phyloP scores from a whole-genome alignment of 2,888 invertebrate genomes.

The Pecten maximus region DNA sequence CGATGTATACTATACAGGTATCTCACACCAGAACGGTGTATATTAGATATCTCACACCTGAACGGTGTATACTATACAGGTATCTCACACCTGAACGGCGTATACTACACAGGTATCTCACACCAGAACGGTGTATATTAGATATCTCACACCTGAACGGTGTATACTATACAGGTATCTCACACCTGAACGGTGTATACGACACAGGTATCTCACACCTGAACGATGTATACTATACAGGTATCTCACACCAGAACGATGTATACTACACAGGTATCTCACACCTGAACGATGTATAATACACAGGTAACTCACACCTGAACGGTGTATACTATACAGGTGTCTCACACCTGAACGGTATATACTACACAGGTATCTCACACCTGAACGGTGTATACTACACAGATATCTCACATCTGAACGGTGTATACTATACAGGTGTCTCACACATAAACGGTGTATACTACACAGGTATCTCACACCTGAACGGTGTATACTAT shows the following conservation, averaged over 20 bases:
- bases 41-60: neutral
- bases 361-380: neutral
- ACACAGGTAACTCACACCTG: neutral
- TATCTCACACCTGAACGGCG: neutral
- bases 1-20: too few species aligned
- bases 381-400: neutral
- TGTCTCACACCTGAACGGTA: neutral
- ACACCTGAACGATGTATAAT: neutral
- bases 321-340: neutral
- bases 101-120: neutral
- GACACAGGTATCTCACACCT: neutral
- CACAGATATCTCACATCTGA: neutral
- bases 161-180: neutral
- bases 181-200: neutral
- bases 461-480: too few species aligned
- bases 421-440: neutral
- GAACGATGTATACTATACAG: neutral
- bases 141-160: neutral
- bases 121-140: neutral
- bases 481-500: too few species aligned
- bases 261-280: neutral
- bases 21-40: neutral
- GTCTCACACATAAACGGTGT: neutral
- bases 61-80: neutral
- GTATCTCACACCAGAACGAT: neutral